Evolutionary conservation across 1,140 invertebrate genomes (phyloP).

Genomic region (Calosoma granatense): DNA sequence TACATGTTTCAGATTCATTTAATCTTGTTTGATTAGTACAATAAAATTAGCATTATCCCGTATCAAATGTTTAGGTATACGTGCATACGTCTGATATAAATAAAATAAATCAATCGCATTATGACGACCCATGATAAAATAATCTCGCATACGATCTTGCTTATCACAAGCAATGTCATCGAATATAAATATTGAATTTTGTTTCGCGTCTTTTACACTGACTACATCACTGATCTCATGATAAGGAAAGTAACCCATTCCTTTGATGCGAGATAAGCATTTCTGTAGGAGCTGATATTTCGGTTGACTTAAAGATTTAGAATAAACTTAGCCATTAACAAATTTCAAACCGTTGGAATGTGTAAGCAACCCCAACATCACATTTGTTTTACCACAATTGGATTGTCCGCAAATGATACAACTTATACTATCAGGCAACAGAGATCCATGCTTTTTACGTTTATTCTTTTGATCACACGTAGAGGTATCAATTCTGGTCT

Average conservation of each 20-base stretch:
- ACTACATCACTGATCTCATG: slow-evolving; percentile 19
- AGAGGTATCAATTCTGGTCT: neutral
- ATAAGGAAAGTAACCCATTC: too few relatives aligned
- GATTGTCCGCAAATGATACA: slow-evolving; percentile 19
- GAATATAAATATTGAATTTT: slow-evolving; percentile 31
- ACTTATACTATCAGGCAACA: slow-evolving; percentile 19
- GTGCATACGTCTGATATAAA: too few relatives aligned
- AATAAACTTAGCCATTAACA: slow-evolving; percentile 32
- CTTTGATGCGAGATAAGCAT: too few relatives aligned
- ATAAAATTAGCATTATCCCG: slow-evolving; percentile 34
- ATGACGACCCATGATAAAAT: too few relatives aligned
- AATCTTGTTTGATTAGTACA: slow-evolving; percentile 33
- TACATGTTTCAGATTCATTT: slow-evolving; percentile 31
- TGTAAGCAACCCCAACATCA: slow-evolving; percentile 20
- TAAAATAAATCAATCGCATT: too few relatives aligned
- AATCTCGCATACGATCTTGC: too few relatives aligned
- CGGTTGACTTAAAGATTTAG: slow-evolving; percentile 30
- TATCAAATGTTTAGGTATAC: slow-evolving; percentile 33
- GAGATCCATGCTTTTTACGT: slow-evolving; percentile 12
- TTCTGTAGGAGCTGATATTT: too few relatives aligned
- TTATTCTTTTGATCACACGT: neutral
- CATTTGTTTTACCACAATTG: slow-evolving; percentile 25
- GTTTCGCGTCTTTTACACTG: slow-evolving; percentile 15
- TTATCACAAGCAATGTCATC: slow-evolving; percentile 32
- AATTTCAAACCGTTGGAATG: slow-evolving; percentile 26